Evolutionary conservation across 37 sponge, comb jelly and placozoan species (phyloP).

Genomic region (Beroe ovata): DNA sequence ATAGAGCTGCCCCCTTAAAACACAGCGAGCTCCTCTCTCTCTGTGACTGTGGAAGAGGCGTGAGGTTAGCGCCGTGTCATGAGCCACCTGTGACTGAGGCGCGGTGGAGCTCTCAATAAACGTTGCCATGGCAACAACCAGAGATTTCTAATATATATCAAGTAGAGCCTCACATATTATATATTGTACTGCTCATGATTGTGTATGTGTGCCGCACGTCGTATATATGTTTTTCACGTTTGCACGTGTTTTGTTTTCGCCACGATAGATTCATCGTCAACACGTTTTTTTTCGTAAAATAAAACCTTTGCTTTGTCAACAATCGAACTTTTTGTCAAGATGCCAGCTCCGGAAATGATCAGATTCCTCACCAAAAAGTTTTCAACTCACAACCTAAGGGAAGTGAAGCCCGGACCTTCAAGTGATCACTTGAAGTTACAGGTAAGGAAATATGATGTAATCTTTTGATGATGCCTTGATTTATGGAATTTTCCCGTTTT

Average conservation of each 20-base stretch:
- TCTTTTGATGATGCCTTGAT: too few species aligned
- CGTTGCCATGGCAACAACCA: slow-evolving; percentile 37
- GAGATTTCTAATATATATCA: slow-evolving; percentile 48
- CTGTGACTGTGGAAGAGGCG: neutral
- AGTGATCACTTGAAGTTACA: neutral
- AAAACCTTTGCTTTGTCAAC: neutral
- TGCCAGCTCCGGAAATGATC: slow-evolving; percentile 32
- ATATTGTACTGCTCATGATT: too few species aligned
- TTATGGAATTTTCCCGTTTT: too few species aligned
- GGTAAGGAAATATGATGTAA: too few species aligned
- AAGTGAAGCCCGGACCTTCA: slow-evolving; percentile 1
- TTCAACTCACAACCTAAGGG: slow-evolving; percentile 20
- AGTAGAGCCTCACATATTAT: neutral
- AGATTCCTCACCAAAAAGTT: slow-evolving; percentile 33
- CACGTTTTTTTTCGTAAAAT: too few species aligned
- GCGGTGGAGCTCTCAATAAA: neutral
- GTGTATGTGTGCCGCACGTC: too few species aligned
- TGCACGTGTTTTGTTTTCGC: too few species aligned
- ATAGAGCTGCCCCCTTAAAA: too few species aligned
- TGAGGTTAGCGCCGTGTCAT: too few species aligned
- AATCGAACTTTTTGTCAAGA: neutral
- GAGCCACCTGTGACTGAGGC: neutral
- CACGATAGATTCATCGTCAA: too few species aligned
- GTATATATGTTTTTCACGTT: too few species aligned
- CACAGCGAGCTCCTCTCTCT: too few species aligned